Conservation (phyloP, 2,797 vertebrate species). For the Potorous gilbertii region DNA sequence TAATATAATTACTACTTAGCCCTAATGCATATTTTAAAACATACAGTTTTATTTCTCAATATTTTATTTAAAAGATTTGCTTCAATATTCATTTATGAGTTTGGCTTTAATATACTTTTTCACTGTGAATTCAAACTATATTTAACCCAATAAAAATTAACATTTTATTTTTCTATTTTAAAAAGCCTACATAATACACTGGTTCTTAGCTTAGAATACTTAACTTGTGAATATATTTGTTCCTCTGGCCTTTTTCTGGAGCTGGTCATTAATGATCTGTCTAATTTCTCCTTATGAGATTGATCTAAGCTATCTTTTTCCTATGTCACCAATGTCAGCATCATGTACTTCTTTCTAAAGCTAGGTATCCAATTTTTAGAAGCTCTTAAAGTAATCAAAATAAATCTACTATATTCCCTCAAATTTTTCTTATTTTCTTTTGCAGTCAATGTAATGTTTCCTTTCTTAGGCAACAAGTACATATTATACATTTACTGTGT, state of each 20-base stretch:
- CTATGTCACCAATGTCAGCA: neutral
- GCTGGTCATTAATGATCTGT: neutral
- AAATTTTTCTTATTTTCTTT: neutral
- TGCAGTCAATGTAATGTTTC: neutral
- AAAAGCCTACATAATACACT: neutral
- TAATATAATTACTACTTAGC: neutral
- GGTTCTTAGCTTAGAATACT: neutral
- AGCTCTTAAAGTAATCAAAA: neutral
- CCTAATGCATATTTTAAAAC: neutral
- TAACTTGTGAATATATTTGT: neutral
- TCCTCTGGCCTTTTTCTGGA: neutral
- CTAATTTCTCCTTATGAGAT: neutral
- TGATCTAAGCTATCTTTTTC: neutral
- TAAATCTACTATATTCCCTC: neutral
- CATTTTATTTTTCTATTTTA: neutral
- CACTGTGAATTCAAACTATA: neutral
- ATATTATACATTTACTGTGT: neutral
- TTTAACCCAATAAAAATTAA: neutral
- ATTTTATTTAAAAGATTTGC: neutral
- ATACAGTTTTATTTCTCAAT: neutral
- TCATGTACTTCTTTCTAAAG: neutral
- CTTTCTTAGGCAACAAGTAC: neutral
- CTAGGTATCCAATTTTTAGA: neutral
- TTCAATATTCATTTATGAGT: neutral
- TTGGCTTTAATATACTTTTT: neutral